These are phyloP conservation scores for Liopterus haemorrhoidalis DNA, from an alignment of 2,888 invertebrate genomes.

Conservation along the genomic window DNA sequence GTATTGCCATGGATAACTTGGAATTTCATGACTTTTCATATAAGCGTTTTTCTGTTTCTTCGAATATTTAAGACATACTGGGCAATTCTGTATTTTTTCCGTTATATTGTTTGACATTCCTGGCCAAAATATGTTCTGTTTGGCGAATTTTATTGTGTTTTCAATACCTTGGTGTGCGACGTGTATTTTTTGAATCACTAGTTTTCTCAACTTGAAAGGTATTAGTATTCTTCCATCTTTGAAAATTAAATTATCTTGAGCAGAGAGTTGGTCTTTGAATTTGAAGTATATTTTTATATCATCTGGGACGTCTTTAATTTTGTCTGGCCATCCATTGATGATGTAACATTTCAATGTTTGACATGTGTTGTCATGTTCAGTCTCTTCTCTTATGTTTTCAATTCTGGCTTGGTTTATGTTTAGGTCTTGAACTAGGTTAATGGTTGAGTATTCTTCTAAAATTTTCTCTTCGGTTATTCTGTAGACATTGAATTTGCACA, in stretches of 20 bases:
- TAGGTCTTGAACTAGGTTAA: slow-evolving; percentile 2
- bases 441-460: too few relatives aligned
- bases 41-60: slow-evolving; percentile 14
- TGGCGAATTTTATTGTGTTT: background rate
- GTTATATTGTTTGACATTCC: background rate
- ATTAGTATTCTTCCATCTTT: slow-evolving; percentile 5
- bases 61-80: slow-evolving; percentile 12
- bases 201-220: background rate
- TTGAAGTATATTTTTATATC: slow-evolving; percentile 10
- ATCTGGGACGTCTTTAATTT: slow-evolving; percentile 1
- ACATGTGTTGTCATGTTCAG: background rate
- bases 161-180: background rate
- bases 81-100: slow-evolving; percentile 10
- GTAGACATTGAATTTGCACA: too few relatives aligned
- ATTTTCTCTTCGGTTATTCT: too few relatives aligned
- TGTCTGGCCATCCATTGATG: slow-evolving; percentile 7
- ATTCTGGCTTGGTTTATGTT: slow-evolving; percentile 8
- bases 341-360: slow-evolving; percentile 2
- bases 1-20: slow-evolving; percentile 26
- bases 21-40: slow-evolving; percentile 23
- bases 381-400: slow-evolving; percentile 2
- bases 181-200: background rate
- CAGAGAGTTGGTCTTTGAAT: slow-evolving; percentile 10
- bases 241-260: slow-evolving; percentile 10
- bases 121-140: slow-evolving; percentile 1